Evolutionary conservation across 2,113 vertebrate genomes (phyloP), one percentile per base, ranked within the genome.

Genomic region (Cyanocitta stelleri): DNA sequence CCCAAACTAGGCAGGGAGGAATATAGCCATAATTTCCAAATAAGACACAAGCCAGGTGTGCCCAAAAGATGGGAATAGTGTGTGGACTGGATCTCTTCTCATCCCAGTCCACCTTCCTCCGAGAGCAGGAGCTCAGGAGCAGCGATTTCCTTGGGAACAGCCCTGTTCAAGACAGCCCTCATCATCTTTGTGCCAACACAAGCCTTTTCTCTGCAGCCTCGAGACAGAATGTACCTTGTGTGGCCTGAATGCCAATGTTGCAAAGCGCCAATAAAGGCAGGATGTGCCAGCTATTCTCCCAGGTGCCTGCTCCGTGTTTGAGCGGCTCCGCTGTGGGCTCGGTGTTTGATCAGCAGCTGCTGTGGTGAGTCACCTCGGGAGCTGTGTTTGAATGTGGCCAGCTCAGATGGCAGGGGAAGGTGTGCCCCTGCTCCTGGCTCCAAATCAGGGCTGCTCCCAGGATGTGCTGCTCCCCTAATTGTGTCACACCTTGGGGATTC

Each of bases 21-120:
- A 63, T 7, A 49, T 11, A 23, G 14, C 61, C 7, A 3, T 0
- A 1, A 39, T 88, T 89, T 63, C 52, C 73, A 67, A 77, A 13
- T 26, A 23, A 68, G 54, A 46, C 1, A 1, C 0, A 3, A 91
- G 33, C 52, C 61, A 72, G 74, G 27, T 17, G 1, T 78, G 35
- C 46, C 48, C 8, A 5, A 27, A 61, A 76, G 37, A 21, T 63
- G 75, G 68, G 48, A 56, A 16, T 0, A 1, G 7, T 0, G 0
- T 39, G 72, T 52, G 78, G 67, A 37, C 41, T 74, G 37, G 6
- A 69, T 81, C 63, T 30, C 9, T 68, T 44, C n/a, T 58, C 58
- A 15, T 8, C 24, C 71, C 41, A 27, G 41, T 13, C 8, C 61
- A 10, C 66, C 30, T 64, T 61, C 23, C 41, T 84, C 14, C 4